phyloP scores from a whole-genome alignment of 2,888 invertebrate species.

The Dasypolia templi region DNA sequence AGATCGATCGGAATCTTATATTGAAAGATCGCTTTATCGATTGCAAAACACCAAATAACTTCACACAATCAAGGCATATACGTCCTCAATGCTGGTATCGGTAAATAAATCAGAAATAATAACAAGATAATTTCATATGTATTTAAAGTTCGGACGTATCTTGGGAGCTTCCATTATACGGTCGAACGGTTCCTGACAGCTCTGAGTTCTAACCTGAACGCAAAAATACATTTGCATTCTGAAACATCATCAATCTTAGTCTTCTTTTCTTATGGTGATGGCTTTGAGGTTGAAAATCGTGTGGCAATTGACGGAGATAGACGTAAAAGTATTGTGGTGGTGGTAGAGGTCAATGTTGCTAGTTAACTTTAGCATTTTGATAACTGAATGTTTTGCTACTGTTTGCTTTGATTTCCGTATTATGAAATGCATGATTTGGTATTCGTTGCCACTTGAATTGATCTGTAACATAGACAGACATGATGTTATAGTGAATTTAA shows the following conservation, averaged over 20 bases:
- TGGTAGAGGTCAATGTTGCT: slow-evolving; percentile 70
- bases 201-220: slow-evolving; percentile 66
- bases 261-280: fast-evolving
- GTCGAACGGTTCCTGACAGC: slow-evolving; percentile 75
- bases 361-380: slow-evolving; percentile 69
- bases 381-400: slow-evolving; percentile 71
- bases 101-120: slow-evolving; percentile 48
- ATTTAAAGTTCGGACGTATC: slow-evolving; percentile 74
- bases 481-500: too few relatives aligned
- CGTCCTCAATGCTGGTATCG: slow-evolving; percentile 25
- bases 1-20: slow-evolving; percentile 5
- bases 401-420: slow-evolving; percentile 59
- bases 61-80: slow-evolving; percentile 28
- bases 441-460: slow-evolving; percentile 4
- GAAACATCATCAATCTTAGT: slow-evolving; percentile 19
- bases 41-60: slow-evolving; percentile 29
- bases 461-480: not conserved
- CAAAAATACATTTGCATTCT: slow-evolving; percentile 39
- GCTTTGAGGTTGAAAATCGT: slow-evolving; percentile 38
- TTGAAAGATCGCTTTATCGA: not conserved
- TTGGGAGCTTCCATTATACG: slow-evolving; percentile 79
- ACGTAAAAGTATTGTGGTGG: slow-evolving; percentile 24
- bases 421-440: slow-evolving; percentile 28
- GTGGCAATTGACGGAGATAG: slow-evolving; percentile 2
- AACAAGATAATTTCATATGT: slow-evolving; percentile 48